A percentile compares a stretch with the other conserved stretches of the same genome.
Evolutionary conservation across 2,888 invertebrate species (phyloP).

Genomic region (Oxytorus armatus): DNA sequence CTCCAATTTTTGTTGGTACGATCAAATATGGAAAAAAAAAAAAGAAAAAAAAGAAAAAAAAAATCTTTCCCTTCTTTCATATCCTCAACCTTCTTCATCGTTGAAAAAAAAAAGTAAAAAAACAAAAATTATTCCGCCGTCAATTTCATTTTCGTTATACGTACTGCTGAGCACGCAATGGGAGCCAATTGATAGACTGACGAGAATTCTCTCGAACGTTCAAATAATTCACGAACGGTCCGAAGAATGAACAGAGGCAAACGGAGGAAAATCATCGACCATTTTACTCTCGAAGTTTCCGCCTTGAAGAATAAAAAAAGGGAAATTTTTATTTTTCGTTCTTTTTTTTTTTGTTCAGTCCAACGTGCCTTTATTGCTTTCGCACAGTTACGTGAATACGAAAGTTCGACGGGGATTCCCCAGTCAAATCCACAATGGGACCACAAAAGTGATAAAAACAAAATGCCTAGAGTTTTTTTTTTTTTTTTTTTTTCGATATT

Average conservation of each 20-base stretch:
- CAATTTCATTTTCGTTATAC: slow-evolving; percentile 60
- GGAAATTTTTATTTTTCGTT: slow-evolving; percentile 18
- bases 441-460: slow-evolving; percentile 81
- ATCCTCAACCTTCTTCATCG: slow-evolving; percentile 23
- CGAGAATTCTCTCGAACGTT: slow-evolving; percentile 76
- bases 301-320: neutral
- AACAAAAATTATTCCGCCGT: slow-evolving; percentile 34
- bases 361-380: too few relatives aligned
- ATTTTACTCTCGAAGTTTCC: slow-evolving; percentile 1
- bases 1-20: slow-evolving; percentile 60
- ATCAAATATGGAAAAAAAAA: slow-evolving; percentile 58
- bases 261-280: neutral
- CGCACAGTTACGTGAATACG: slow-evolving; percentile 19
- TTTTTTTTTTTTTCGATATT: slow-evolving; percentile 78
- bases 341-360: slow-evolving; percentile 40
- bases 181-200: slow-evolving; percentile 82
- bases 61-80: slow-evolving; percentile 34
- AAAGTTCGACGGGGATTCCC: slow-evolving; percentile 76
- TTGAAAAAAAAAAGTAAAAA: slow-evolving; percentile 37
- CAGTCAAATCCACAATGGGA: slow-evolving; percentile 79
- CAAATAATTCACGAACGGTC: slow-evolving; percentile 11
- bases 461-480: slow-evolving; percentile 66
- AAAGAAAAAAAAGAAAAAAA: slow-evolving; percentile 41
- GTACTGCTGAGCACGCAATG: slow-evolving; percentile 68
- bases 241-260: slow-evolving; percentile 4